Evolutionary conservation across 2,797 vertebrate species (phyloP).

Genomic region (Serranus cabrilla): DNA sequence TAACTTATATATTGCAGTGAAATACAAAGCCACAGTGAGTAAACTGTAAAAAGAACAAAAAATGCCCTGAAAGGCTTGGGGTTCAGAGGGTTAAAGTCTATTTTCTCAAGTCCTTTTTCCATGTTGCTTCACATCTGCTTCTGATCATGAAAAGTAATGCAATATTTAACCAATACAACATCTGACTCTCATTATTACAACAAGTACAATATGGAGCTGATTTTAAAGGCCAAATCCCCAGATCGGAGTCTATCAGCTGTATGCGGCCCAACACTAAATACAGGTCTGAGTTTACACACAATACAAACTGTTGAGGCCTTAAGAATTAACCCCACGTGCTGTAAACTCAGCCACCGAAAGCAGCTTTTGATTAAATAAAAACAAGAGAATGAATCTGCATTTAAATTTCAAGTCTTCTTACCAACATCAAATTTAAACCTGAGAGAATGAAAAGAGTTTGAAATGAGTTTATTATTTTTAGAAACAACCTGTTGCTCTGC

Average conservation of each 20-base stretch:
- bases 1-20: too few species aligned
- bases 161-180: slow-evolving; percentile 45
- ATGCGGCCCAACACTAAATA: slow-evolving; percentile 47
- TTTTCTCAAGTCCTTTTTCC: slow-evolving; percentile 7
- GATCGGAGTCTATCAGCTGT: slow-evolving; percentile 18
- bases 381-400: slow-evolving; percentile 19
- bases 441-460: slow-evolving; percentile 10
- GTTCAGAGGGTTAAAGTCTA: too few species aligned
- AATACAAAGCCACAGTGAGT: too few species aligned
- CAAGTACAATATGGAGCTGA: slow-evolving; percentile 36
- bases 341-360: slow-evolving; percentile 16
- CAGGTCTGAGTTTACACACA: slow-evolving; percentile 63
- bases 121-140: slow-evolving; percentile 65
- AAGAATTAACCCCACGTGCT: background rate
- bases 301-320: slow-evolving; percentile 32
- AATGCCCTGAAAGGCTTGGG: too few species aligned
- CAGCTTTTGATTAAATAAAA: slow-evolving; percentile 53
- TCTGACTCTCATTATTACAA: slow-evolving; percentile 51
- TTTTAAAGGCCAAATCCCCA: slow-evolving; percentile 51
- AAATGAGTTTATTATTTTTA: slow-evolving; percentile 10
- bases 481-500: slow-evolving; percentile 3
- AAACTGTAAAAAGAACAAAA: too few species aligned
- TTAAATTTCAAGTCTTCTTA: background rate
- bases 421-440: background rate
- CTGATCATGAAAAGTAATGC: slow-evolving; percentile 48